Conservation (phyloP, 2,113 vertebrate species). For the Fregata magnificens region DNA sequence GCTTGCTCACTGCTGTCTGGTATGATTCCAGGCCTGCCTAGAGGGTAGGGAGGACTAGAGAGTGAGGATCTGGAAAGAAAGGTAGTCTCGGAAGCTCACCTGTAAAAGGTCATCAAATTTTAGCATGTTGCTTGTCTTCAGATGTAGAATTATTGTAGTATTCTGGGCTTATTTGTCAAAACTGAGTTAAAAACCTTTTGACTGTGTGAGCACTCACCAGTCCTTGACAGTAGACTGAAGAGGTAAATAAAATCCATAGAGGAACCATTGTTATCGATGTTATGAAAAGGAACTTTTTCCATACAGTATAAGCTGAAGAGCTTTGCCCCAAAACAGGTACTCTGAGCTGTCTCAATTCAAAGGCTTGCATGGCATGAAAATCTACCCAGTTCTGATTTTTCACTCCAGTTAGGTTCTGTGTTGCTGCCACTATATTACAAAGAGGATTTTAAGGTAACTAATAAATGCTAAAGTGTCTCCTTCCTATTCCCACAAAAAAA, state of each 20-base stretch:
- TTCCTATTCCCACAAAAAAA: neutral
- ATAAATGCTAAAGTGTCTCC: neutral
- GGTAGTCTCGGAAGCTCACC: neutral
- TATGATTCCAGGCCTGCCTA: neutral
- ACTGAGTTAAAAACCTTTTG: neutral
- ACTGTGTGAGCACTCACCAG: neutral
- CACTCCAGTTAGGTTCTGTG: neutral
- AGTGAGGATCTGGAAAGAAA: neutral
- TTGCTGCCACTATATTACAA: neutral
- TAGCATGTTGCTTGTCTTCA: neutral
- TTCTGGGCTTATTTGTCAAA: neutral
- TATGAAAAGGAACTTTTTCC: neutral
- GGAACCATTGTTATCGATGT: neutral
- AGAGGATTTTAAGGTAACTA: neutral
- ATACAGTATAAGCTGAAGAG: neutral
- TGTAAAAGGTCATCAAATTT: neutral
- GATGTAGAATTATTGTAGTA: neutral
- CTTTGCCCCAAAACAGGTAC: neutral
- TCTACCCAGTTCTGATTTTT: neutral
- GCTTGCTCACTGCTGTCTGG: neutral
- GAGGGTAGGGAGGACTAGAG: neutral
- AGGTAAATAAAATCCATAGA: neutral
- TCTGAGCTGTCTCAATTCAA: neutral
- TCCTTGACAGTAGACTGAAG: neutral
- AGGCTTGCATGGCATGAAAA: neutral